phyloP scores from a whole-genome alignment of 2,113 vertebrate genomes.

The Nothobranchius furzeri region DNA sequence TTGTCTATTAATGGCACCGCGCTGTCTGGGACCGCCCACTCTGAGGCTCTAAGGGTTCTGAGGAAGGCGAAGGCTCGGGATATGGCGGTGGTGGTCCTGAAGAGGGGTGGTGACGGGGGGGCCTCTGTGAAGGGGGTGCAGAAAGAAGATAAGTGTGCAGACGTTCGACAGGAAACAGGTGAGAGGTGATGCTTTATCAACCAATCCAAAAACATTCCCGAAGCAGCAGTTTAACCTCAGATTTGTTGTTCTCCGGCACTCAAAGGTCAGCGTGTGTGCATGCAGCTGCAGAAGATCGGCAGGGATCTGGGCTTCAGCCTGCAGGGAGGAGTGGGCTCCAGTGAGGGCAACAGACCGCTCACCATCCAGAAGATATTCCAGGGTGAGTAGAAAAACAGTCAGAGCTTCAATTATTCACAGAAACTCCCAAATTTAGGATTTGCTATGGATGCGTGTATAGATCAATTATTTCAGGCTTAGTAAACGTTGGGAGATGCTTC shows the following conservation, averaged over 20 bases:
- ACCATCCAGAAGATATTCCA: slow-evolving; percentile 80
- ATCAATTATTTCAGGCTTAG: too few relatives aligned
- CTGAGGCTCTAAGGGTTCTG: slow-evolving; percentile 74
- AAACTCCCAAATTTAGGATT: too few relatives aligned
- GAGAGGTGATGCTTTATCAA: slow-evolving; percentile 4
- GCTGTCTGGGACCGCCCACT: slow-evolving; percentile 66
- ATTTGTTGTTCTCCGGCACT: neutral
- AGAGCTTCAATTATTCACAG: too few relatives aligned
- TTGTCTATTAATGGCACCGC: slow-evolving; percentile 81
- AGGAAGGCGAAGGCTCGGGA: slow-evolving; percentile 61
- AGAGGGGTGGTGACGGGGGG: slow-evolving; percentile 33
- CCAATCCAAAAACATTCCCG: neutral
- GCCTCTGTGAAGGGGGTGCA: slow-evolving; percentile 1
- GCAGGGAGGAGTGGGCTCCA: slow-evolving; percentile 77
- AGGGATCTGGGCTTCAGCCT: slow-evolving; percentile 82
- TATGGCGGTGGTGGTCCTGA: slow-evolving; percentile 80
- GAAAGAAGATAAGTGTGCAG: slow-evolving; percentile 8
- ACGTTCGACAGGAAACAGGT: slow-evolving; percentile 45
- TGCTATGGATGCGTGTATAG: too few relatives aligned
- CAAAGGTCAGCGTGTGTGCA: slow-evolving; percentile 60
- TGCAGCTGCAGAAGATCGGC: slow-evolving; percentile 73
- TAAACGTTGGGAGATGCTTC: too few relatives aligned
- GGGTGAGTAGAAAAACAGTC: slow-evolving; percentile 58
- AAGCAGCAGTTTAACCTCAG: neutral
- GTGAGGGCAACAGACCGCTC: slow-evolving; percentile 73